A percentile compares a stretch with the other conserved stretches of the same genome.
Conservation (phyloP, 2,888 invertebrate species). For the Polymixis flavicincta region DNA sequence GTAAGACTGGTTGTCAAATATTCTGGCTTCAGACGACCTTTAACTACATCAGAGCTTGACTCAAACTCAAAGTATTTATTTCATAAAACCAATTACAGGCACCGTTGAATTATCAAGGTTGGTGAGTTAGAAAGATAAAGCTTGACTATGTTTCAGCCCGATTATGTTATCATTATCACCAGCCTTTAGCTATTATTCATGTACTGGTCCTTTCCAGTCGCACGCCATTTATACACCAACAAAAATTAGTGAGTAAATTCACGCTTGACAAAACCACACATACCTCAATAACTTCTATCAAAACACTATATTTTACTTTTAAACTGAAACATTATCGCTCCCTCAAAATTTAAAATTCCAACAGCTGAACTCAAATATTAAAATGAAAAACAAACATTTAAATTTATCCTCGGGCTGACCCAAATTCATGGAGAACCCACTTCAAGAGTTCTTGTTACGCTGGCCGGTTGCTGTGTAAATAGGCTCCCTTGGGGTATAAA, state of each 20-base stretch:
- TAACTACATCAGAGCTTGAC: too few species aligned
- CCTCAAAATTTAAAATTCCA: conserved; percentile 49
- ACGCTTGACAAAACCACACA: background rate
- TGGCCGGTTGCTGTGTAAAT: conserved; percentile 76
- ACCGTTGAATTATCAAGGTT: too few species aligned
- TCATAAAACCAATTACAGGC: too few species aligned
- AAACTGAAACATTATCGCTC: conserved; percentile 25
- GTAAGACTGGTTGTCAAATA: too few species aligned
- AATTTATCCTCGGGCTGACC: conserved; percentile 64
- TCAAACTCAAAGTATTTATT: too few species aligned
- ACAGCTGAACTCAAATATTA: conserved; percentile 60
- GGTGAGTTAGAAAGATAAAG: too few species aligned
- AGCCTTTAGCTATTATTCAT: background rate
- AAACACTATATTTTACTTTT: conserved; percentile 15
- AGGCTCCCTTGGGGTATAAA: conserved; percentile 84
- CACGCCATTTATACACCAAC: background rate
- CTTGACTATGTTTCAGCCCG: background rate
- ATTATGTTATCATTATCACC: background rate
- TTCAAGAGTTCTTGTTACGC: conserved; percentile 62
- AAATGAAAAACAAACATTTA: conserved; percentile 66
- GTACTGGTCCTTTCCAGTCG: background rate
- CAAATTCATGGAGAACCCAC: conserved; percentile 59
- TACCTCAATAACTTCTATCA: conserved; percentile 4
- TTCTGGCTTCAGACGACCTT: too few species aligned
- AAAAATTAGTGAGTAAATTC: background rate